Evolutionary conservation across 2,888 invertebrate species (phyloP).

Genomic region (Lycia hirtaria): DNA sequence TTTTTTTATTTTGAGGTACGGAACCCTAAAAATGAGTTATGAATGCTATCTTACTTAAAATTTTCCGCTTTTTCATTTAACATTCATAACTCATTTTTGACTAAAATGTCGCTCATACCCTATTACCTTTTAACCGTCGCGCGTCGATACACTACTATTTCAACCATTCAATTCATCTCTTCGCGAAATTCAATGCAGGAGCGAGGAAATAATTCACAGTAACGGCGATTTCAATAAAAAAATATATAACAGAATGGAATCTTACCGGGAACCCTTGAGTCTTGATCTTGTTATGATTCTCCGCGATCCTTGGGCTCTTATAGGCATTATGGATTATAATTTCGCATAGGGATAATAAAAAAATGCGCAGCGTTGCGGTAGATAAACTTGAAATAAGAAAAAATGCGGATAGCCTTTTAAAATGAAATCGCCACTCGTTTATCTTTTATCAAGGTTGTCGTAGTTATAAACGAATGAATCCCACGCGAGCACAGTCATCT

Average conservation of each 20-base stretch:
- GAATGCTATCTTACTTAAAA: too few relatives aligned
- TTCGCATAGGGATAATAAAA: background rate
- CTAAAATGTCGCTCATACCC: too few relatives aligned
- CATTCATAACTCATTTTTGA: too few relatives aligned
- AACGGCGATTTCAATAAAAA: background rate
- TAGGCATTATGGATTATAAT: slow-evolving; percentile 8
- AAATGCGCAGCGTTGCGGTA: background rate
- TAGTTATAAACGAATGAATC: slow-evolving; percentile 14
- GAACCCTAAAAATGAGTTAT: too few relatives aligned
- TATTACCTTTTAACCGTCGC: too few relatives aligned
- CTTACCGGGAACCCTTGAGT: slow-evolving; percentile 26
- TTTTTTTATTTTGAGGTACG: too few relatives aligned
- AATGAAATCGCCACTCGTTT: slow-evolving; percentile 6
- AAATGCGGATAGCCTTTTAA: background rate
- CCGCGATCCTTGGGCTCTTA: slow-evolving; percentile 19
- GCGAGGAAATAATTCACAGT: too few relatives aligned
- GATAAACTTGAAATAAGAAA: background rate
- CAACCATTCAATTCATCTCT: too few relatives aligned
- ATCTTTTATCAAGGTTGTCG: slow-evolving; percentile 13
- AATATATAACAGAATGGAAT: background rate
- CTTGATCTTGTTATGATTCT: slow-evolving; percentile 24
- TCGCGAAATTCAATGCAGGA: too few relatives aligned
- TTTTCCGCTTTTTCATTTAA: too few relatives aligned
- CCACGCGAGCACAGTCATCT: slow-evolving; percentile 24
- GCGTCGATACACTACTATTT: too few relatives aligned